These are phyloP conservation scores for Saimiri boliviensis DNA, from an alignment of 2,113 vertebrate genomes.

Conservation along the genomic window DNA sequence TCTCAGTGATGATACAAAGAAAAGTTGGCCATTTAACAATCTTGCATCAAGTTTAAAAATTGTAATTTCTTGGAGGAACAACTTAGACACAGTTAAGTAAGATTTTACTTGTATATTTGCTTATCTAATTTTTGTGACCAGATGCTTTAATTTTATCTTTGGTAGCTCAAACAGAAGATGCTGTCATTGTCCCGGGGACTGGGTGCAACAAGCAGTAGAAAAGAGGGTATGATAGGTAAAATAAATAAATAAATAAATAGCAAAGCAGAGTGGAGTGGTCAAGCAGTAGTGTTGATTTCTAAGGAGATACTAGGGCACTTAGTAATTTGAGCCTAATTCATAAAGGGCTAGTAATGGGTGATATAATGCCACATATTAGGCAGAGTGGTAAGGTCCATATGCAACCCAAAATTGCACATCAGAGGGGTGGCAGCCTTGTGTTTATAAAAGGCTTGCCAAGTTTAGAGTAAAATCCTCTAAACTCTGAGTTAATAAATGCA, in stretches of 20 bases:
- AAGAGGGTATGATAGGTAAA: neutral
- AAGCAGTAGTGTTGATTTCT: neutral
- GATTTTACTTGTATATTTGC: neutral
- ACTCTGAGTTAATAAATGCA: neutral
- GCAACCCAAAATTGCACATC: neutral
- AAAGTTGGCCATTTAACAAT: neutral
- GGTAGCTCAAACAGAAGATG: neutral
- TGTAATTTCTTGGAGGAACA: neutral
- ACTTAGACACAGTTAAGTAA: neutral
- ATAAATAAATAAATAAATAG: neutral
- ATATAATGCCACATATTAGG: rapidly evolving
- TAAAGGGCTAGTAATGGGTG: rapidly evolving
- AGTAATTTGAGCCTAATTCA: neutral
- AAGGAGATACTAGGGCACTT: neutral
- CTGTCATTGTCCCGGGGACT: neutral
- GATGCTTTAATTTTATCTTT: neutral
- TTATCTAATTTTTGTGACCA: neutral
- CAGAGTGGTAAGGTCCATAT: rapidly evolving
- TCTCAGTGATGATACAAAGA: neutral
- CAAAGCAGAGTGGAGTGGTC: neutral
- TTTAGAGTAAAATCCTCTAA: neutral
- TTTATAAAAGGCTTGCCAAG: neutral
- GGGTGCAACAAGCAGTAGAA: neutral
- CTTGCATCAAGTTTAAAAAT: neutral
- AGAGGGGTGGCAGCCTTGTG: neutral